Conservation (phyloP, 2,888 invertebrate genomes). For the Tyria jacobaeae region DNA sequence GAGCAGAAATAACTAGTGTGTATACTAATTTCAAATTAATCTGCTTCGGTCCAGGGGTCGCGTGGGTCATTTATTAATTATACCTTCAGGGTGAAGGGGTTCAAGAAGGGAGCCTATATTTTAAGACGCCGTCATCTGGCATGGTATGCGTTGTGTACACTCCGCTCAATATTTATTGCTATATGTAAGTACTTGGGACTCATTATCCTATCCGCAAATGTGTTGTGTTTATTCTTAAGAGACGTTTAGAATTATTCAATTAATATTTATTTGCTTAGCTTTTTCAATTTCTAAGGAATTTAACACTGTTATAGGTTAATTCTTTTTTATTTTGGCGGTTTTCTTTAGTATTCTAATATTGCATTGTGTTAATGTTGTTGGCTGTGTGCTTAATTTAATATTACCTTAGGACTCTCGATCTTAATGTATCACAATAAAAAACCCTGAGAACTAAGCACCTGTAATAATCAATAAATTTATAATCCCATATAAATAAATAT, state of each 20-base stretch:
- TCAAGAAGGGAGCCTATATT: slow-evolving; percentile 83
- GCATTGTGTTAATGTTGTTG: too few relatives aligned
- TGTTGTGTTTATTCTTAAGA: slow-evolving; percentile 39
- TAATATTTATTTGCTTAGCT: background rate
- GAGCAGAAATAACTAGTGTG: slow-evolving; percentile 21
- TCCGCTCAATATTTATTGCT: slow-evolving; percentile 72
- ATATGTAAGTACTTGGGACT: slow-evolving; percentile 52
- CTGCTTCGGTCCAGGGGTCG: slow-evolving; percentile 62
- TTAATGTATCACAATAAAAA: too few relatives aligned
- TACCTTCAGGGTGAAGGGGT: slow-evolving; percentile 63
- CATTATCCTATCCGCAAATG: slow-evolving; percentile 47
- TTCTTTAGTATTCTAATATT: background rate
- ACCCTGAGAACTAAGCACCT: too few relatives aligned
- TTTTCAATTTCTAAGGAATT: too few relatives aligned
- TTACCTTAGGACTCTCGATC: too few relatives aligned
- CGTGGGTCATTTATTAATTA: slow-evolving; percentile 86
- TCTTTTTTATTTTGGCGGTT: background rate
- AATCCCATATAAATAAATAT: too few relatives aligned
- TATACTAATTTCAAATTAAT: slow-evolving; percentile 69
- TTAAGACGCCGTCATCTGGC: slow-evolving; percentile 82
- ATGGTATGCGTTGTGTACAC: slow-evolving; percentile 71
- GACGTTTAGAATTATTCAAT: slow-evolving; percentile 17
- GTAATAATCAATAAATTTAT: too few relatives aligned
- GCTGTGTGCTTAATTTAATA: too few relatives aligned
- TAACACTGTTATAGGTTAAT: too few relatives aligned